Evolutionary conservation across 1,140 invertebrate species (phyloP).

Genomic region (Elymnias hypermnestra): DNA sequence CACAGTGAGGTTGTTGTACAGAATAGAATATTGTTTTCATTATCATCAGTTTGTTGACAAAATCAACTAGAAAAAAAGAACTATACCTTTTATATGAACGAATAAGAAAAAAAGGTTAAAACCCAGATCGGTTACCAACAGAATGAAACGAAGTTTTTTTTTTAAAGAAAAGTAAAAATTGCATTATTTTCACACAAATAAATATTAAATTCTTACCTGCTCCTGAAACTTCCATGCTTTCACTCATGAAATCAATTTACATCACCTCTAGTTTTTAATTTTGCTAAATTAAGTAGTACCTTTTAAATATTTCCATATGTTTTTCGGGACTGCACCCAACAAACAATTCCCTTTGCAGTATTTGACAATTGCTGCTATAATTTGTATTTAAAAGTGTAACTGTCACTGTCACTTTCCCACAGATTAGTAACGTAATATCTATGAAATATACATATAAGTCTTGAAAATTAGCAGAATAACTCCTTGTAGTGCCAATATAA

Average conservation of each 20-base stretch:
- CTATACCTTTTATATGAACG: no score
- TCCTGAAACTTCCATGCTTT: conserved; percentile 48
- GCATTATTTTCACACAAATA: no score
- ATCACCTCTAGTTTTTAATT: neutral
- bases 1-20: neutral
- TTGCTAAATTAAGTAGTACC: neutral
- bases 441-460: no score
- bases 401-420: no score
- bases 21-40: conserved; percentile 29
- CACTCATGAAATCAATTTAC: conserved; percentile 3
- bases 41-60: conserved; percentile 41
- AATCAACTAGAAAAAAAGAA: no score
- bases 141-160: neutral
- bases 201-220: conserved; percentile 29
- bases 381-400: no score
- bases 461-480: no score
- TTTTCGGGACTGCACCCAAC: conserved; percentile 6
- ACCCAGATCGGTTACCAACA: neutral
- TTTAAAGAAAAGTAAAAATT: no score
- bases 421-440: no score
- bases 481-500: no score
- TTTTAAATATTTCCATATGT: neutral
- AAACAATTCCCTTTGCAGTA: conserved; percentile 12
- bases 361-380: no score
- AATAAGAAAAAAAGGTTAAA: no score